These are phyloP conservation scores for Talpa occidentalis DNA, from an alignment of 2,113 vertebrate species.

Conservation along the genomic window DNA sequence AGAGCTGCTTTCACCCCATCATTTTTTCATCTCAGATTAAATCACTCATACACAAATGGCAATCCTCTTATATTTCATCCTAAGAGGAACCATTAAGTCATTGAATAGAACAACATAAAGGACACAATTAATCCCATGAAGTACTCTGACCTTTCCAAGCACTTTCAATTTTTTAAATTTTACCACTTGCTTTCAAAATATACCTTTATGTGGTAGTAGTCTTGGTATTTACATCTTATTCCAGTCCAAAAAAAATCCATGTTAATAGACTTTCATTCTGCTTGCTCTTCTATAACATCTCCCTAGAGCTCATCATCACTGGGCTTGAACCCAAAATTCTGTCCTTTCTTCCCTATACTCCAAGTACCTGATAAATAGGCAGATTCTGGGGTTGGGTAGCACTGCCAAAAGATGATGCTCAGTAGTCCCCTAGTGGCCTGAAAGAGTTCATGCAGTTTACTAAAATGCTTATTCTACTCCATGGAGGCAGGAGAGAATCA, in stretches of 20 bases:
- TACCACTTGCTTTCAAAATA: constrained; percentile 3
- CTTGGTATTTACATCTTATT: constrained; percentile 25
- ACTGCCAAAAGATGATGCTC: constrained; percentile 25
- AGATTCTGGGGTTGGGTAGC: constrained; percentile 11
- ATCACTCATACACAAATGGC: neutral
- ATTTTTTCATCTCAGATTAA: neutral
- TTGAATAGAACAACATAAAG: neutral
- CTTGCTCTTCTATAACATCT: constrained; percentile 28
- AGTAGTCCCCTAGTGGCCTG: constrained; percentile 65
- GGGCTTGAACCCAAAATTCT: constrained; percentile 34
- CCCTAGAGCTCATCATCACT: constrained; percentile 9
- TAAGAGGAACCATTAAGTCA: neutral
- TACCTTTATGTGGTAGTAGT: neutral
- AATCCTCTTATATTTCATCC: neutral
- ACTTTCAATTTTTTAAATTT: constrained; percentile 23
- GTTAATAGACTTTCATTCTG: constrained; percentile 51
- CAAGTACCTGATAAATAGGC: constrained; percentile 31
- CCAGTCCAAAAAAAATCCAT: constrained; percentile 15
- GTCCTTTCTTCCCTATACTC: neutral
- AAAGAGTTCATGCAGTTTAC: constrained; percentile 37
- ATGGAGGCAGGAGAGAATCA: neutral
- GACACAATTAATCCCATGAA: neutral
- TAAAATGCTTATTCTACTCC: constrained; percentile 22
- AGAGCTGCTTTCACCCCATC: neutral
- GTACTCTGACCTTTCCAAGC: neutral